A percentile compares a stretch with the other conserved stretches of the same genome.
Conservation (phyloP, 1,140 invertebrate genomes). For the Lordiphosa clarofinis region DNA sequence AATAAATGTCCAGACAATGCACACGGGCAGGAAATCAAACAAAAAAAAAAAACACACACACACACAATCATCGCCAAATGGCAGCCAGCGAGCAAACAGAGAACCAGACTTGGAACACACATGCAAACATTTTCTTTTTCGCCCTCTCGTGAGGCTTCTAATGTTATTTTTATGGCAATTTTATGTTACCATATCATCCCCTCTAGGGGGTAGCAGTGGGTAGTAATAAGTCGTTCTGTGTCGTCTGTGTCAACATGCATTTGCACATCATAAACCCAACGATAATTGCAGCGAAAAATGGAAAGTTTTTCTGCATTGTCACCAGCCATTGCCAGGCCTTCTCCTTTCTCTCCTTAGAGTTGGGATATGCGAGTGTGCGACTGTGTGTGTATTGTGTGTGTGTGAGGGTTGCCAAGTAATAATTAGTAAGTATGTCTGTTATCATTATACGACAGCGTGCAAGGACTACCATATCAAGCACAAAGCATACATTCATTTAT, state of each 20-base stretch:
- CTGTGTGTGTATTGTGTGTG: slow-evolving; percentile 5
- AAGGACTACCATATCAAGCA: slow-evolving; percentile 33
- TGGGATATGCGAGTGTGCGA: slow-evolving; percentile 5
- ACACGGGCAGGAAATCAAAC: slow-evolving; percentile 16
- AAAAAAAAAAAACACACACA: slow-evolving; percentile 9
- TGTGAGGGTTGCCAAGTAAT: slow-evolving; percentile 27
- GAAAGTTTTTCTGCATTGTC: slow-evolving; percentile 35
- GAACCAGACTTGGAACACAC: slow-evolving; percentile 26
- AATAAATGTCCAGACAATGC: slow-evolving; percentile 35
- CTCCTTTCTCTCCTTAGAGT: not conserved
- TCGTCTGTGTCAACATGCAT: slow-evolving; percentile 24
- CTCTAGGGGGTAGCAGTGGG: not conserved
- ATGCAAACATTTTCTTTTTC: slow-evolving; percentile 12
- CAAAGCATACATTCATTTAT: slow-evolving; percentile 2
- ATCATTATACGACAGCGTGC: slow-evolving; percentile 48
- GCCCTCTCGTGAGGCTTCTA: slow-evolving; percentile 31
- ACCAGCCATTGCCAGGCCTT: not conserved
- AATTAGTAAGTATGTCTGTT: slow-evolving; percentile 35
- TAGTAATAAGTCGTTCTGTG: slow-evolving; percentile 21
- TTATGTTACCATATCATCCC: slow-evolving; percentile 2
- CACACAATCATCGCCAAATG: no score
- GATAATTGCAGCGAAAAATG: slow-evolving; percentile 29
- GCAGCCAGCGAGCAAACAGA: no score
- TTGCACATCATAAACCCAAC: slow-evolving; percentile 45
- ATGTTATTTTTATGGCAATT: slow-evolving; percentile 50